Base-by-base conservation (phyloP, 2,113 vertebrate species). In the Myocastor coypus region DNA sequence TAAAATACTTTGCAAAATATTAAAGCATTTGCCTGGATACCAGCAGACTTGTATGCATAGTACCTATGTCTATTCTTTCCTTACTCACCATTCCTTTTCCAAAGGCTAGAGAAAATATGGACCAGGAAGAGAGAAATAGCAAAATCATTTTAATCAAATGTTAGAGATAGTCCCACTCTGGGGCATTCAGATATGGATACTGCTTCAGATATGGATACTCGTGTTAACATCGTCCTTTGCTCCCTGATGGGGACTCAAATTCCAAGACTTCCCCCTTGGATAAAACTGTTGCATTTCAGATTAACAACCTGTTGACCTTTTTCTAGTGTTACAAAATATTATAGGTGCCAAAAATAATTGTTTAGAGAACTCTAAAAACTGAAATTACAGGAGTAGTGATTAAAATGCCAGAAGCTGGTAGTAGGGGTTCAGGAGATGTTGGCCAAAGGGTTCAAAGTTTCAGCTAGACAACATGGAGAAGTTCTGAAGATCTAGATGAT, bases 101-200 rank as follows among this genome's bases (percentile, higher is more conserved):
- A 30, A 78, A 85, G 9, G 32, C 0, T 0, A 90, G 82, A 64
- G 28, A 50, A 73, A 22, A 24, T 20, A 13, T 20, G n/a, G 5
- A n/a, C 5, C 17, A 20, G 22, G 42, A 19, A 34, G 71, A 84
- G 20, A 77, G 13, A 37, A 57, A 73, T 8, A 10, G 50, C 14
- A 34, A 32, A 90, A n/a, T 16, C 7, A 16, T 40, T 83, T 59
- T 37, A 64, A 55, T 63, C 19, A 71, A 71, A 46, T 14, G 13
- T 14, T 42, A 14, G 63, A 34, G 14, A 84, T 22, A 1, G 5
- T 4, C 30, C 30, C 32, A 24, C 19, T 24, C 34, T 42, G 20
- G 14, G 20, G 28, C 14, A 19, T 10, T 66, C 50, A 63, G 34
- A 40, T 2, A 2, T 1, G 4, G 0, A 14, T 1, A 6, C 37